These are phyloP conservation scores for roundworm (Caenorhabditis elegans) DNA, from an alignment of 1,140 invertebrate genomes.

Conservation along the genomic window WBcel235 BX284603.4:11345001-11345500, in stretches of 20 bases:
- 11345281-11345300: too few species aligned
- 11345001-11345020: constrained; percentile 82
- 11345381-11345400: too few species aligned
- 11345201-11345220: constrained; percentile 83
- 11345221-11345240: constrained; percentile 41
- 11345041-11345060: constrained; percentile 69
- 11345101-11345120: constrained; percentile 79
- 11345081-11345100: constrained; percentile 80
- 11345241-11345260: too few species aligned
- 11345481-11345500: constrained; percentile 88
- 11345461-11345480: constrained; percentile 70
- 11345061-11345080: constrained; percentile 75
- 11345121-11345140: constrained; percentile 86
- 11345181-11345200: constrained; percentile 85
- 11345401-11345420: too few species aligned
- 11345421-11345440: too few species aligned
- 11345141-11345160: constrained; percentile 81
- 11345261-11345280: too few species aligned
- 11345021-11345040: constrained; percentile 79
- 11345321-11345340: too few species aligned
- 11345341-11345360: too few species aligned
- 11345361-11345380: too few species aligned
- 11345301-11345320: too few species aligned
- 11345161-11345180: constrained; percentile 85
- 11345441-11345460: constrained; percentile 22